These are phyloP conservation scores for Cryptomyrus ogoouensis DNA, from an alignment of 2,113 vertebrate species.

Conservation along the genomic window DNA sequence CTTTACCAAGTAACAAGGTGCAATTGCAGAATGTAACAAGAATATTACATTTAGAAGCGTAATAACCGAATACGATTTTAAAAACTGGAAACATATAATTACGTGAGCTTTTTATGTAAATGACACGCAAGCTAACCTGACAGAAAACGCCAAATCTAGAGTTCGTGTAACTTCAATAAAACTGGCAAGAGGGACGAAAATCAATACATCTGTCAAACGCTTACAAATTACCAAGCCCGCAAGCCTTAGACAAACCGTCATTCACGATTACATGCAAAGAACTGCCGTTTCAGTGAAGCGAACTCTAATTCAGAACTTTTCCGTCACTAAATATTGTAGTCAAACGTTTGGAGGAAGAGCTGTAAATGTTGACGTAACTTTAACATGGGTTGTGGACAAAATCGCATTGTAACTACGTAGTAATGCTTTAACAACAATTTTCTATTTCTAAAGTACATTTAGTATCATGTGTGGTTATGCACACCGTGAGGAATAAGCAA, in stretches of 20 bases:
- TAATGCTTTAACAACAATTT: neutral
- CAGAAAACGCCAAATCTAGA: neutral
- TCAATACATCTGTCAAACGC: constrained; percentile 16
- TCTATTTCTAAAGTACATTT: neutral
- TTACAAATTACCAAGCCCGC: constrained; percentile 12
- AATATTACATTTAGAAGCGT: neutral
- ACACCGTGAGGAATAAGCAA: neutral
- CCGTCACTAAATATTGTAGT: neutral
- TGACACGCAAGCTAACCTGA: neutral
- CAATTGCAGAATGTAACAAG: neutral
- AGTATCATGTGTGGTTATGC: neutral
- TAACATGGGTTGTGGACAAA: neutral
- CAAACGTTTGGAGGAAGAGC: neutral
- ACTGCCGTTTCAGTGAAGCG: neutral
- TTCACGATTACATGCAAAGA: constrained; percentile 1
- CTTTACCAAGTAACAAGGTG: neutral
- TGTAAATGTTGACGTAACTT: neutral
- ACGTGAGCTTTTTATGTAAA: neutral
- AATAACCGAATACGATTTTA: neutral
- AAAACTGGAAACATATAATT: neutral
- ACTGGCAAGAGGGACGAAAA: neutral
- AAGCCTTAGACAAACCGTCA: constrained; percentile 10
- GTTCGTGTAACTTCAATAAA: neutral
- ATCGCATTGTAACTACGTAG: neutral
- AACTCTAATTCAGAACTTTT: neutral